Percentiles rank a stretch among this genome's conserved stretches.
Evolutionary conservation across 2,888 invertebrate genomes (phyloP).

Genomic region (Marasmarcha lunaedactyla): DNA sequence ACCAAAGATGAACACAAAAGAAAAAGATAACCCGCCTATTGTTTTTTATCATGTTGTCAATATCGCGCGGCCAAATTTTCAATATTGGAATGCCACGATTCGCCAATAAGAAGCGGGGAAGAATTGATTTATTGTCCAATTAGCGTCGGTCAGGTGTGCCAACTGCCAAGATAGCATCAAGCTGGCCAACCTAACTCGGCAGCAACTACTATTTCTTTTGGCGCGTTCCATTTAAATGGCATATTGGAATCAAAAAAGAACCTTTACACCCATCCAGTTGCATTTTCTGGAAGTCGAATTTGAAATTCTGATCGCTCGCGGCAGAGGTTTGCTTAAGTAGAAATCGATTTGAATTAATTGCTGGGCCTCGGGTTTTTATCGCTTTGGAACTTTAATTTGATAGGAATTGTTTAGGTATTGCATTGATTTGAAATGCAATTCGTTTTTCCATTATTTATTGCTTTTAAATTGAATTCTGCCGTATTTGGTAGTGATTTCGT

Average conservation of each 20-base stretch:
- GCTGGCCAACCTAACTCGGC: conserved; percentile 63
- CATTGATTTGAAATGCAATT: background rate
- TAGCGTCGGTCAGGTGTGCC: conserved; percentile 71
- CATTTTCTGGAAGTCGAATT: conserved; percentile 55
- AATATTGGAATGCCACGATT: conserved; percentile 70
- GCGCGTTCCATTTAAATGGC: conserved; percentile 62
- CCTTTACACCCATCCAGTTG: conserved; percentile 57
- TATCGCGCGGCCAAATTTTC: conserved; percentile 70
- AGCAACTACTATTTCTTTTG: conserved; percentile 62
- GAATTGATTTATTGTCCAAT: conserved; percentile 72
- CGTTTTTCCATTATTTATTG: too few species aligned
- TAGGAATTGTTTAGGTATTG: conserved; percentile 28
- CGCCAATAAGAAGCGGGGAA: conserved; percentile 69
- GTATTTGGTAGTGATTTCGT: too few species aligned
- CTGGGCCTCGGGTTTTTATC: conserved; percentile 37
- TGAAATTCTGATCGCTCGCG: conserved; percentile 63
- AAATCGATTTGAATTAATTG: conserved; percentile 68
- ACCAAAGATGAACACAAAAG: conserved; percentile 66
- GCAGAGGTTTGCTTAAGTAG: conserved; percentile 51
- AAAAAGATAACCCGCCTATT: conserved; percentile 64
- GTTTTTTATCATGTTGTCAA: conserved; percentile 71
- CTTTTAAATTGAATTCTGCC: too few species aligned
- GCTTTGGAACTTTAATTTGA: conserved; percentile 55
- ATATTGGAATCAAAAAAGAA: conserved; percentile 66
- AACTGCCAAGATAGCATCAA: conserved; percentile 70